Conservation (phyloP, 2,113 vertebrate genomes). For the Balaeniceps rex region DNA sequence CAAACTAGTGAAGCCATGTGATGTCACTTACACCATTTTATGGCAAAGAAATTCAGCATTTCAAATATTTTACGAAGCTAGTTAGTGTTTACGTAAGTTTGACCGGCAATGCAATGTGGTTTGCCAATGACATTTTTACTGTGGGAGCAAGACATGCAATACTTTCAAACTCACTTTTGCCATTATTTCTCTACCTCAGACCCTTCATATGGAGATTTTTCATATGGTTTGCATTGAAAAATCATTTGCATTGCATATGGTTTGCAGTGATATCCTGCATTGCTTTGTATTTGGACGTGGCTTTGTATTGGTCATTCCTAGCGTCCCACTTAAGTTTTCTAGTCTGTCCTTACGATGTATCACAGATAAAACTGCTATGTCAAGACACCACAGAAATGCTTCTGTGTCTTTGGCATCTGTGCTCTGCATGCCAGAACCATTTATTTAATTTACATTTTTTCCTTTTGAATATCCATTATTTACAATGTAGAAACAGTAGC, state of each 20-base stretch:
- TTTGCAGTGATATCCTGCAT: not conserved
- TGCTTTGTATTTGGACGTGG: not conserved
- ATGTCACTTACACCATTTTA: not conserved
- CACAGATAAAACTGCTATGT: not conserved
- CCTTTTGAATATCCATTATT: not conserved
- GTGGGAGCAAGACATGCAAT: not conserved
- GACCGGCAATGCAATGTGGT: not conserved
- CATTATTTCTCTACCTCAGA: not conserved
- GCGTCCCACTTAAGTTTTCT: not conserved
- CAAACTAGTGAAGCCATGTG: not conserved
- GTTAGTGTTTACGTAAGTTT: not conserved
- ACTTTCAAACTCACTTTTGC: not conserved
- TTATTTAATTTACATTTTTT: not conserved
- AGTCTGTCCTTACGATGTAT: not conserved
- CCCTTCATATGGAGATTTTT: not conserved
- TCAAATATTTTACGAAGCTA: not conserved
- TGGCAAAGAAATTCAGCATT: not conserved
- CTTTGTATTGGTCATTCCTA: not conserved
- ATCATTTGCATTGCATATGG: not conserved
- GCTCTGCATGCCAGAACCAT: not conserved
- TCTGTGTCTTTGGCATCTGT: not conserved
- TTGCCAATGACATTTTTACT: accelerated
- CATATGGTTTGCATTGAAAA: not conserved
- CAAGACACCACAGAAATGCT: constrained; percentile 30
- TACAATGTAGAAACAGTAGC: not conserved